phyloP scores from a whole-genome alignment of 2,113 vertebrate genomes.

The Limanda limanda region DNA sequence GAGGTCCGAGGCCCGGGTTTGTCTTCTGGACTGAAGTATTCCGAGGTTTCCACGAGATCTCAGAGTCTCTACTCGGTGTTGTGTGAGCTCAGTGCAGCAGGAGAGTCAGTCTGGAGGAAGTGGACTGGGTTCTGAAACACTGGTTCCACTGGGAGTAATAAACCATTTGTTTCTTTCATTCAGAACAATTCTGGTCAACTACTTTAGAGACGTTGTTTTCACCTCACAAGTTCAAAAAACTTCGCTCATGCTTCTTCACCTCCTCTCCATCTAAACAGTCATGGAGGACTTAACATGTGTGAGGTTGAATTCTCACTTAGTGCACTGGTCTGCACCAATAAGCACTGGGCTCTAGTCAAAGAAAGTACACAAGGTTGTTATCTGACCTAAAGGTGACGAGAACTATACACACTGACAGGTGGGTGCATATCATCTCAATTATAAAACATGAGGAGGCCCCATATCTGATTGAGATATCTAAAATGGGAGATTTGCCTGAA shows the following conservation, averaged over 20 bases:
- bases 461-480: conserved; percentile 12
- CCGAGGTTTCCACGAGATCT: neutral
- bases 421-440: neutral
- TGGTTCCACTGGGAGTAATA: neutral
- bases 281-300: neutral
- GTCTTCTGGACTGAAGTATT: conserved; percentile 8
- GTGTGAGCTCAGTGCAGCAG: neutral
- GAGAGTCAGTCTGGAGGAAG: neutral
- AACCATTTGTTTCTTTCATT: conserved; percentile 3
- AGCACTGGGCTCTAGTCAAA: neutral
- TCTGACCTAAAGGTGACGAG: neutral
- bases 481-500: conserved; percentile 32
- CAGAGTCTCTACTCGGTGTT: conserved; percentile 6
- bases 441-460: conserved; percentile 21
- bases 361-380: neutral
- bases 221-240: conserved; percentile 23
- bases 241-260: neutral
- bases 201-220: neutral
- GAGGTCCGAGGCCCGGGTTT: conserved; percentile 2
- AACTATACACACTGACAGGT: neutral
- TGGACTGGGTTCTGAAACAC: neutral
- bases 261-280: conserved; percentile 6
- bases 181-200: conserved; percentile 13
- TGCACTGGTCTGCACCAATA: conserved; percentile 23
- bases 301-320: conserved; percentile 21